phyloP scores from a whole-genome alignment of 2,888 invertebrate species.

The Pinctada fucata region DNA sequence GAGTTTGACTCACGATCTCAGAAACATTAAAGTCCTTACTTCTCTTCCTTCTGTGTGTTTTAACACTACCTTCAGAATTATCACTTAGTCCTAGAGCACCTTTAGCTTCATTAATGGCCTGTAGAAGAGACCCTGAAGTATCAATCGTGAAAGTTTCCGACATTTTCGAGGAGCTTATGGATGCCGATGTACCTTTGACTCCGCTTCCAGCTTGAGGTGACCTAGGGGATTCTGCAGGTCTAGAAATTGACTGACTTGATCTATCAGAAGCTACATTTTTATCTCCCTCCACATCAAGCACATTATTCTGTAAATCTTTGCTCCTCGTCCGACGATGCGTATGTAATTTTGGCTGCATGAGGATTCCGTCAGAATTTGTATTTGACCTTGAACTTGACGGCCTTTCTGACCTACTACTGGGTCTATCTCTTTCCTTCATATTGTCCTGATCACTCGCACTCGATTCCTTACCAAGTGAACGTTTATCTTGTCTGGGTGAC shows the following conservation, averaged over 20 bases:
- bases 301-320: constrained; percentile 46
- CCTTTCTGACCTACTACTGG: constrained; percentile 38
- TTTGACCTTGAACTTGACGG: constrained; percentile 46
- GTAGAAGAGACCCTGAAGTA: constrained; percentile 58
- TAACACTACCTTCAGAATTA: constrained; percentile 44
- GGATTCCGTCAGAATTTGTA: constrained; percentile 51
- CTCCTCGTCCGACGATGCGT: constrained; percentile 58
- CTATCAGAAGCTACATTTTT: constrained; percentile 32
- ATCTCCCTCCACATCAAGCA: constrained; percentile 23
- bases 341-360: constrained; percentile 61
- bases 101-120: constrained; percentile 54
- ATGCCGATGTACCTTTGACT: constrained; percentile 14
- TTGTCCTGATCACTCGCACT: constrained; percentile 47
- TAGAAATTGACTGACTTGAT: constrained; percentile 41
- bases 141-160: constrained; percentile 67
- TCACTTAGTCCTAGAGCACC: constrained; percentile 43
- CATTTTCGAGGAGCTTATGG: constrained; percentile 44
- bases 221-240: constrained; percentile 30
- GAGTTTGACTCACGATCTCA: constrained; percentile 2
- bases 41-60: constrained; percentile 54
- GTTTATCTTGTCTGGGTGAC: constrained; percentile 52
- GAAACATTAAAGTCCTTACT: constrained; percentile 49
- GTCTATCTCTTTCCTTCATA: constrained; percentile 24
- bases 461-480: constrained; percentile 44
- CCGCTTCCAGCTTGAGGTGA: constrained; percentile 38